Conservation (phyloP, 1,140 invertebrate species). For the Ptiloglossa arizonensis region DNA sequence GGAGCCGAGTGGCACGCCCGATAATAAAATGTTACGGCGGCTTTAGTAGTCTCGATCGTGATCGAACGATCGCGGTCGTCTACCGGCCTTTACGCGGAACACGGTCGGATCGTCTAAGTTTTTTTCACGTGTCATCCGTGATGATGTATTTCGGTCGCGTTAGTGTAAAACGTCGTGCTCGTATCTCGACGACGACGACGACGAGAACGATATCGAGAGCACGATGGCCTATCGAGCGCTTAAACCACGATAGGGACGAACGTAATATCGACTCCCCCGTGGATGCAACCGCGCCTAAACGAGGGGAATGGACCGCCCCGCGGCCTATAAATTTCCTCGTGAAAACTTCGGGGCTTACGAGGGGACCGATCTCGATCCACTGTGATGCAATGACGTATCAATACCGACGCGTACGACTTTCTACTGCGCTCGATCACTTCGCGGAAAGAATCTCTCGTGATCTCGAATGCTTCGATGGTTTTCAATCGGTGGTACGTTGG, state of each 20-base stretch:
- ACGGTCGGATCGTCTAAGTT: slow-evolving; percentile 61
- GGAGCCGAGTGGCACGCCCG: slow-evolving; percentile 43
- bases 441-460: too few relatives aligned
- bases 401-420: too few relatives aligned
- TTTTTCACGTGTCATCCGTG: slow-evolving; percentile 53
- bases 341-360: neutral
- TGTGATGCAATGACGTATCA: too few relatives aligned
- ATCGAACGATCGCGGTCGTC: slow-evolving; percentile 46
- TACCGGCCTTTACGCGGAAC: slow-evolving; percentile 56
- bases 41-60: slow-evolving; percentile 55
- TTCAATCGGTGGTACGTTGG: too few relatives aligned
- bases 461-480: too few relatives aligned
- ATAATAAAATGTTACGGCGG: slow-evolving; percentile 68
- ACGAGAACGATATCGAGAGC: neutral
- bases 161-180: slow-evolving; percentile 28
- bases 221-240: neutral
- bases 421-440: too few relatives aligned
- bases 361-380: too few relatives aligned
- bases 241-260: neutral
- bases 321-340: neutral
- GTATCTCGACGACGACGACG: neutral
- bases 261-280: neutral
- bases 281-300: neutral
- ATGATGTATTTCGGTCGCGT: slow-evolving; percentile 54
- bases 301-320: too few relatives aligned